phyloP scores from a whole-genome alignment of 2,113 vertebrate genomes.

The Podilymbus podiceps region DNA sequence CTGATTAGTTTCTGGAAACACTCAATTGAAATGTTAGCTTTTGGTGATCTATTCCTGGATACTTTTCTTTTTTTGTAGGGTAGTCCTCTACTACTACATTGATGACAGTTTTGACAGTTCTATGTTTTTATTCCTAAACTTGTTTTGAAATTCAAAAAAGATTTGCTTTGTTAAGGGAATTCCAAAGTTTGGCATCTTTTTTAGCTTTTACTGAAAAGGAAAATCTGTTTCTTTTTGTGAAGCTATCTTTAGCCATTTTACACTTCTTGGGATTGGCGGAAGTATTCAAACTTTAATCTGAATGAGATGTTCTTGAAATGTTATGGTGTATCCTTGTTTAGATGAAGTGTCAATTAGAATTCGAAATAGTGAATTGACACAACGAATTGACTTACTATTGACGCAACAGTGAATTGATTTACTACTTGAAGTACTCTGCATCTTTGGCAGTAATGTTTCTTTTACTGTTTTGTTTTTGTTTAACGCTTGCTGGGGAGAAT shows the following conservation, averaged over 20 bases:
- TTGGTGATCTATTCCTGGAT: background rate
- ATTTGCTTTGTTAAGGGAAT: background rate
- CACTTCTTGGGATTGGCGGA: background rate
- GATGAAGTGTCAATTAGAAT: background rate
- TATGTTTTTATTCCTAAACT: background rate
- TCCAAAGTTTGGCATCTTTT: accelerated
- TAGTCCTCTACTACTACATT: background rate
- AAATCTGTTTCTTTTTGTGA: background rate
- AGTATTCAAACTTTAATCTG: background rate
- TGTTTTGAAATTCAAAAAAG: background rate
- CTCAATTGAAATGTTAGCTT: background rate
- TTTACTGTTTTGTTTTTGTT: background rate
- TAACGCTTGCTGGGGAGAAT: background rate
- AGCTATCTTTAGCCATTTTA: background rate
- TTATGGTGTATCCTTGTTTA: accelerated
- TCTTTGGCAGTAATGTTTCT: background rate
- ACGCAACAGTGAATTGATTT: background rate
- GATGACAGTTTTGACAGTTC: background rate
- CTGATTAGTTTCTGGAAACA: background rate
- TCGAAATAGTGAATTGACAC: background rate
- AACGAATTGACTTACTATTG: too few species aligned
- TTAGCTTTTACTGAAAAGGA: background rate
- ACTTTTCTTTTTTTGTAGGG: background rate
- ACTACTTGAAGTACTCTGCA: background rate
- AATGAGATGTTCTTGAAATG: background rate